phyloP scores from a whole-genome alignment of 2,888 invertebrate species.

The Mystacides longicornis region DNA sequence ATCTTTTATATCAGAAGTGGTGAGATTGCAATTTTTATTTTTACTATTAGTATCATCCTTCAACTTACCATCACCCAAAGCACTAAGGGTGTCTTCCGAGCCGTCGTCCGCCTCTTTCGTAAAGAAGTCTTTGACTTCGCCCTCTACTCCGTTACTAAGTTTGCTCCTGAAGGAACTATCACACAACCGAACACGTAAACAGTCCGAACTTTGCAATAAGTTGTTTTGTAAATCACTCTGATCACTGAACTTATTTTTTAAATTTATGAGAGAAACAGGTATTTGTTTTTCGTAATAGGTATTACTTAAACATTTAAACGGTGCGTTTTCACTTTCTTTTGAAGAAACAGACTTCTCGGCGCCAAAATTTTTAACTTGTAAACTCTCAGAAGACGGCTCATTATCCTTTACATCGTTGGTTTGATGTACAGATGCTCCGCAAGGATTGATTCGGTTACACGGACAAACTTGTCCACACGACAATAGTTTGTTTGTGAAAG shows the following conservation, averaged over 20 bases:
- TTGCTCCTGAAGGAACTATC: not conserved
- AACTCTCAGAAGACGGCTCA: constrained; percentile 1
- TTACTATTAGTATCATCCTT: not conserved
- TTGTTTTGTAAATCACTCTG: constrained; percentile 15
- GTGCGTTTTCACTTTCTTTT: constrained; percentile 4
- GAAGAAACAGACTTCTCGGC: constrained; percentile 6
- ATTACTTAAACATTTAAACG: not conserved
- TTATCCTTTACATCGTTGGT: not conserved
- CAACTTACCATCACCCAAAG: not conserved
- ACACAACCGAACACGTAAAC: not conserved
- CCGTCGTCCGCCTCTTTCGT: not conserved
- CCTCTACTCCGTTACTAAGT: not conserved
- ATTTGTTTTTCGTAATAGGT: not conserved
- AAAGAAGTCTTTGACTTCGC: not conserved
- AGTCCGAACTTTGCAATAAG: not conserved
- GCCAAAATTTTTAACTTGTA: constrained; percentile 7
- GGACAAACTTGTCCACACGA: constrained; percentile 5
- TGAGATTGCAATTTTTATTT: not conserved
- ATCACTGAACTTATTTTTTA: constrained; percentile 2
- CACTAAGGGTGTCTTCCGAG: not conserved
- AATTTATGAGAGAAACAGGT: not conserved
- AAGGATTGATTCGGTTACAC: not conserved
- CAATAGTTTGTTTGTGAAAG: constrained; percentile 11
- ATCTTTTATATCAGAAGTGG: not conserved
- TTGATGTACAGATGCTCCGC: not conserved